Evolutionary conservation across 2,113 vertebrate species (phyloP), one percentile per base, ranked within the genome.

Genomic region (Psittacara wagleri): DNA sequence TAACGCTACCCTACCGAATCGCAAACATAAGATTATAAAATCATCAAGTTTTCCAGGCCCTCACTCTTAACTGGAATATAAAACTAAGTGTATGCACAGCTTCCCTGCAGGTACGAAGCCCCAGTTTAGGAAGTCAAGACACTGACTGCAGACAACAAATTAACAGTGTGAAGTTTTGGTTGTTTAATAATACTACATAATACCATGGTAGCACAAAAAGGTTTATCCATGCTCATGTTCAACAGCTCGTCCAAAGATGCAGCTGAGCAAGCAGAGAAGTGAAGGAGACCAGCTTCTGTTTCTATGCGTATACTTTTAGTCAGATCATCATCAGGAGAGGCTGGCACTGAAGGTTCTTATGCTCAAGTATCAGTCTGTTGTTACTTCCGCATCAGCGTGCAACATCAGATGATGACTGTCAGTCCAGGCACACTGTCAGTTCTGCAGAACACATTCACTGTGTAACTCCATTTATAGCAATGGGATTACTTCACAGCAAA

Each of bases 371-470:
- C 17, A 14, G 7, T 43, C 12, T 37, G 23, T 22, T 48, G n/a
- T 57, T 79, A 39, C 3, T 83, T 19, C 57, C 14, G 8, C 6
- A 14, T 17, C 25, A 11, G 5, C 2, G 3, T 4, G 3, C 5
- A 55, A 75, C 5, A 17, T 17, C 24, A 23, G 28, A 29, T 0
- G 0, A 55, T 7, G 16, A 43, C 25, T 39, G 11, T 9, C 44
- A 83, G 57, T 44, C n/a, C 25, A 54, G 6, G 22, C 22, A 61
- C 2, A 0, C 0, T 22, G 55, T 23, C 2, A 59, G 10, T 8
- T 64, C 74, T 57, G 43, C 4, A 43, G 43, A 35, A 59, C 31
- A 43, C 17, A 9, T 17, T 52, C 22, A 18, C 11, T 4, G 7
- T 2, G 6, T 6, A 67, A 37, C 25, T 61, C 63, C 29, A 12